Evolutionary conservation across 1,140 invertebrate species (phyloP).

Genomic region (Hestina assimilis): DNA sequence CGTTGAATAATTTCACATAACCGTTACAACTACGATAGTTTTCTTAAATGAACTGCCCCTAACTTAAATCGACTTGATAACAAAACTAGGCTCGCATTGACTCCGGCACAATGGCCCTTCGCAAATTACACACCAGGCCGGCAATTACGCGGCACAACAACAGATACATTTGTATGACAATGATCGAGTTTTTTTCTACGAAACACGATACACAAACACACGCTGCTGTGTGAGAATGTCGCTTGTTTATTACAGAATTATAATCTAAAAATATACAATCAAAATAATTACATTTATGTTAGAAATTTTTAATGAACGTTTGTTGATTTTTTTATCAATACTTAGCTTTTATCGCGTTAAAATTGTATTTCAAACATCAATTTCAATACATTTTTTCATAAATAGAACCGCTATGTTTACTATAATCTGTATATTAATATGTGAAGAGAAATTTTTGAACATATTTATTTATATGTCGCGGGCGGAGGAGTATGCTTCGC

Average conservation of each 20-base stretch:
- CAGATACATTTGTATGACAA: conserved; percentile 76
- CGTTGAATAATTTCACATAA: not conserved
- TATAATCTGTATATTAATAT: too few species aligned
- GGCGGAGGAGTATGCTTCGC: too few species aligned
- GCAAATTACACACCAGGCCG: conserved; percentile 62
- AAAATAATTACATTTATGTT: too few species aligned
- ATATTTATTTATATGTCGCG: too few species aligned
- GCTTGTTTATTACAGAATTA: not conserved
- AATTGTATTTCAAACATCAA: too few species aligned
- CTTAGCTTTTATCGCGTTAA: too few species aligned
- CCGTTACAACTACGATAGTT: conserved; percentile 4
- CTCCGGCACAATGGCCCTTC: conserved; percentile 48
- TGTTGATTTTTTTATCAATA: too few species aligned
- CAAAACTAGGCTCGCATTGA: conserved; percentile 41
- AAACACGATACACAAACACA: conserved; percentile 49
- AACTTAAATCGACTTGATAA: conserved; percentile 20
- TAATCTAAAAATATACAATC: too few species aligned
- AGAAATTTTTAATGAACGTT: too few species aligned
- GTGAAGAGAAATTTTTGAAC: too few species aligned
- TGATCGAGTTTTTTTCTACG: conserved; percentile 52
- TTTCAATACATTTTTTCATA: too few species aligned
- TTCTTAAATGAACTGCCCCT: conserved; percentile 19
- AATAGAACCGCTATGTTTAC: too few species aligned
- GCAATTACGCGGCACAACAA: conserved; percentile 64
- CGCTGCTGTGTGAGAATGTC: conserved; percentile 16